Percentiles rank a stretch among this genome's conserved stretches.
phyloP scores from a whole-genome alignment of 2,113 vertebrate species.

The Pelecanus crispus region DNA sequence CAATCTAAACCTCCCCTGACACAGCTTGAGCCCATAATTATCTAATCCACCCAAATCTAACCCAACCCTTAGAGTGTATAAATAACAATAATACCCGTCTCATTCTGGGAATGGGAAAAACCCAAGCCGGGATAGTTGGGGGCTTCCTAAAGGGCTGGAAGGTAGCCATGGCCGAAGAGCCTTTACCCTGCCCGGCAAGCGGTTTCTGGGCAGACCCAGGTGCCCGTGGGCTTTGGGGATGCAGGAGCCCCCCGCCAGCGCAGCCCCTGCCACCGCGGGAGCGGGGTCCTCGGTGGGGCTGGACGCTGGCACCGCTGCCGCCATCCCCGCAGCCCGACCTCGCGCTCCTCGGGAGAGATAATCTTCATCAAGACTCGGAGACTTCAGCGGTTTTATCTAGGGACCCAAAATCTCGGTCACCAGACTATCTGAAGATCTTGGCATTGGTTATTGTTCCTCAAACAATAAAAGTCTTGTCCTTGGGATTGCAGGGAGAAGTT shows the following conservation, averaged over 20 bases:
- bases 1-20: too few relatives aligned
- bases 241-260: neutral
- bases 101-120: neutral
- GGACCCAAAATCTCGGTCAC: neutral
- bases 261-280: neutral
- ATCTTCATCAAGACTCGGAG: neutral
- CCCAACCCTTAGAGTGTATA: neutral
- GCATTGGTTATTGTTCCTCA: neutral
- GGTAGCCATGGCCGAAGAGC: neutral
- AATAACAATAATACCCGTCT: neutral
- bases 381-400: neutral
- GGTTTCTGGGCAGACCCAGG: neutral
- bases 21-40: too few relatives aligned
- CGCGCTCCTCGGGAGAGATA: neutral
- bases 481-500: neutral
- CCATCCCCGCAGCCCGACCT: neutral
- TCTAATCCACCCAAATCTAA: neutral
- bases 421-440: neutral
- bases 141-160: neutral
- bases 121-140: neutral
- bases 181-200: neutral
- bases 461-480: neutral
- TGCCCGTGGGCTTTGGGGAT: neutral
- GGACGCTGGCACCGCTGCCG: rapidly evolving
- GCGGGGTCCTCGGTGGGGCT: neutral